Percentiles rank a stretch among this genome's conserved stretches.
phyloP scores from a whole-genome alignment of 2,113 vertebrate species.

The Pimephales promelas region DNA sequence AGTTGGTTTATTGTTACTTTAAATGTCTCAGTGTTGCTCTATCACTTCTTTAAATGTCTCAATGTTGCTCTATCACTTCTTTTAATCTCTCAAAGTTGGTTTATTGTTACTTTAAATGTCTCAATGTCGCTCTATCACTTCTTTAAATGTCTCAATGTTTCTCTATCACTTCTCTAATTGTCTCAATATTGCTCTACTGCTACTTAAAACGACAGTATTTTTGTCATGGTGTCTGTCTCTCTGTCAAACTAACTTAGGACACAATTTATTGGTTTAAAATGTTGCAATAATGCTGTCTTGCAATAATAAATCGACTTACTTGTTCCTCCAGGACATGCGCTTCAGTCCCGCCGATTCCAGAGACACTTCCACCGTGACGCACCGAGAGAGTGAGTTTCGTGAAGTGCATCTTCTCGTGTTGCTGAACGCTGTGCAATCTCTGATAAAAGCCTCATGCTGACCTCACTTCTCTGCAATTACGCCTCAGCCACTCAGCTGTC shows the following conservation, averaged over 20 bases:
- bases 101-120: no score
- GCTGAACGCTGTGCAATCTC: constrained; percentile 30
- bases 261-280: background rate
- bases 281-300: background rate
- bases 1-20: no score
- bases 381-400: background rate
- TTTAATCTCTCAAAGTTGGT: no score
- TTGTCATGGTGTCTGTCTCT: constrained; percentile 37
- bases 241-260: background rate
- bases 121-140: no score
- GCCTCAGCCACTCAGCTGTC: constrained; percentile 44
- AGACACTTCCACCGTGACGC: background rate
- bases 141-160: no score
- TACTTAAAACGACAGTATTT: constrained; percentile 59
- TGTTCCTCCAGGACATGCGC: background rate
- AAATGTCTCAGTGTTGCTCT: no score
- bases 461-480: constrained; percentile 56
- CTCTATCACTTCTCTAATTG: no score
- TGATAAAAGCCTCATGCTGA: constrained; percentile 54
- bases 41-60: no score
- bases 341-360: background rate
- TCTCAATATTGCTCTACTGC: no score
- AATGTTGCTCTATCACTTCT: no score
- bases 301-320: constrained; percentile 30
- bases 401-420: constrained; percentile 49